Conservation (phyloP, 2,888 invertebrate genomes). For the Agapostemon virescens region DNA sequence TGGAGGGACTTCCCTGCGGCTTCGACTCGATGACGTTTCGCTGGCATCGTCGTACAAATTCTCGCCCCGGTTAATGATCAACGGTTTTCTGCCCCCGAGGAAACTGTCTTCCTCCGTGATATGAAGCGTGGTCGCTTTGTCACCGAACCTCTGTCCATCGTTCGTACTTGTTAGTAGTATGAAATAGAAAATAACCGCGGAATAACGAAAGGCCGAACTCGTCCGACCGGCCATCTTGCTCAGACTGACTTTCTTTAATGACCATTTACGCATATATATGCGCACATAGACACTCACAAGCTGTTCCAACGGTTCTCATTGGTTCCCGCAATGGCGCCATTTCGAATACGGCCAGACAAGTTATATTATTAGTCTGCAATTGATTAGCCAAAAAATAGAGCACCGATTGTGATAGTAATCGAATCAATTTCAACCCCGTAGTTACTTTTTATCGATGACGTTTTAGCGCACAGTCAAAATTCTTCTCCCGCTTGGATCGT, state of each 20-base stretch:
- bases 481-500: background rate
- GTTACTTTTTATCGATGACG: background rate
- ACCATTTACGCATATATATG: slow-evolving; percentile 39
- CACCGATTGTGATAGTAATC: background rate
- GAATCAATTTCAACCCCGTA: background rate
- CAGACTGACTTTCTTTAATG: slow-evolving; percentile 72
- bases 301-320: background rate
- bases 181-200: slow-evolving; percentile 70
- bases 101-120: slow-evolving; percentile 58
- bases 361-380: background rate
- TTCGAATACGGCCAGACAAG: background rate
- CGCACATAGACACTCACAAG: background rate
- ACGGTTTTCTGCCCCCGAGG: slow-evolving; percentile 47
- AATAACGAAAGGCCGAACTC: slow-evolving; percentile 73
- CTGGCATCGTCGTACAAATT: slow-evolving; percentile 50
- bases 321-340: too few relatives aligned
- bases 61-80: slow-evolving; percentile 66
- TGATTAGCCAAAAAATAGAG: background rate
- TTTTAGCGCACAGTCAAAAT: background rate
- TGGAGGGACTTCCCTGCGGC: slow-evolving; percentile 67
- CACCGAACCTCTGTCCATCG: slow-evolving; percentile 71
- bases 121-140: slow-evolving; percentile 68
- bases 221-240: slow-evolving; percentile 79
- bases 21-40: slow-evolving; percentile 71
- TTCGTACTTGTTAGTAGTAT: slow-evolving; percentile 70